Base-by-base conservation (phyloP, 2,113 vertebrate genomes). In the Saccopteryx leptura region DNA sequence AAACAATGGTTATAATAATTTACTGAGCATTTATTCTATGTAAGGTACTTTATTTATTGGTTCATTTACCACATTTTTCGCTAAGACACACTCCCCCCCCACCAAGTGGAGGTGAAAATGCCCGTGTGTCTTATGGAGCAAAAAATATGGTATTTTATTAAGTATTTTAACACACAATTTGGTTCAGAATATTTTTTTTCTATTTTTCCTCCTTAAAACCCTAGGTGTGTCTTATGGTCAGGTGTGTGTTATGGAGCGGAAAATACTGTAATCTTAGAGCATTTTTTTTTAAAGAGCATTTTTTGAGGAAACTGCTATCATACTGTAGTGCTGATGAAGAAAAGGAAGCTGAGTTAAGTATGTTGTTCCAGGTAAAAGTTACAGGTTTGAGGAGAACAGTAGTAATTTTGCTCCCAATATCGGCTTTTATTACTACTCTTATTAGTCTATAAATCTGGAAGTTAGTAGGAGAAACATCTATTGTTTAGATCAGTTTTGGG, bases 331-430 rank as follows among this genome's bases (percentile, higher is more conserved):
- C 23, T 66, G 82, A 68, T 56, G 66, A 93, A 79, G 26, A 79
- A 74, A 76, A 81, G 60, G 72, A 79, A 23, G 23, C 58, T 3
- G 10, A 85, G 58, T 65, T 79, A 63, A 90, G 52, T 75, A 56
- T 39, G 23, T 17, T 50, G 17, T 50, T 79, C 3, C 26, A 79
- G 28, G 9, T 71, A 65, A 80, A 79, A 74, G 50, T 21, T 68
- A 13, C 26, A 74, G n/a, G 28, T 33, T 24, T 81, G n/a, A 79
- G 66, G 26, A 78, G 75, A 79, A 89, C 89, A 92, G n/a, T 85
- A 78, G 58, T 71, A 71, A 81, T 52, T 84, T 28, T 84, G 26
- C 9, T 24, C 21, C 17, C 48, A 46, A 13, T 39, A 33, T 1
- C 72, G 15, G 33, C 48, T 72, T 85, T 89, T 46, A 60, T 69